Evolutionary conservation across 2,113 vertebrate species (phyloP).

Genomic region (Rostratula benghalensis): DNA sequence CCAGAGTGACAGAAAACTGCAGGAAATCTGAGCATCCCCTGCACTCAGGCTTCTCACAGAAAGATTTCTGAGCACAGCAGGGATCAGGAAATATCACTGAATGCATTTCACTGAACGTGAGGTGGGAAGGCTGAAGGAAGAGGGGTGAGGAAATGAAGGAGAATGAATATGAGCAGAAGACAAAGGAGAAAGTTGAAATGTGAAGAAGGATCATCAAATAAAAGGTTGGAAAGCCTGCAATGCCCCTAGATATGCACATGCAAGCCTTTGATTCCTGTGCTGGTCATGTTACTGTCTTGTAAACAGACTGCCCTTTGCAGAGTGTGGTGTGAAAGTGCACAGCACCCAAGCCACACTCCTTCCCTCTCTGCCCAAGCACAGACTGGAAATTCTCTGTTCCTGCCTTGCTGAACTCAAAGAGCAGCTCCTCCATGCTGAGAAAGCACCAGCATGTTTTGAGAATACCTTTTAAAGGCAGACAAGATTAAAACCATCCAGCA

Average conservation of each 20-base stretch:
- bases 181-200: background rate
- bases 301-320: background rate
- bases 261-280: background rate
- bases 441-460: background rate
- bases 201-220: background rate
- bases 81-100: background rate
- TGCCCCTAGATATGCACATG: rapidly evolving
- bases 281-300: rapidly evolving
- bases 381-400: background rate
- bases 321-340: background rate
- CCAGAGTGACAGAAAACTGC: background rate
- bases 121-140: background rate
- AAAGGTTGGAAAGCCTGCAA: background rate
- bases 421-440: background rate
- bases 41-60: rapidly evolving
- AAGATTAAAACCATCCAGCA: background rate
- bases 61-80: background rate
- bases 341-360: background rate
- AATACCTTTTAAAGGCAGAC: background rate
- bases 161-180: background rate
- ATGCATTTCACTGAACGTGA: background rate
- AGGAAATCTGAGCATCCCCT: background rate
- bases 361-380: background rate
- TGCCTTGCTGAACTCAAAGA: background rate
- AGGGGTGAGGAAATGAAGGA: background rate